Conservation (phyloP, 2,797 vertebrate species). For the Xiphophorus birchmanni region DNA sequence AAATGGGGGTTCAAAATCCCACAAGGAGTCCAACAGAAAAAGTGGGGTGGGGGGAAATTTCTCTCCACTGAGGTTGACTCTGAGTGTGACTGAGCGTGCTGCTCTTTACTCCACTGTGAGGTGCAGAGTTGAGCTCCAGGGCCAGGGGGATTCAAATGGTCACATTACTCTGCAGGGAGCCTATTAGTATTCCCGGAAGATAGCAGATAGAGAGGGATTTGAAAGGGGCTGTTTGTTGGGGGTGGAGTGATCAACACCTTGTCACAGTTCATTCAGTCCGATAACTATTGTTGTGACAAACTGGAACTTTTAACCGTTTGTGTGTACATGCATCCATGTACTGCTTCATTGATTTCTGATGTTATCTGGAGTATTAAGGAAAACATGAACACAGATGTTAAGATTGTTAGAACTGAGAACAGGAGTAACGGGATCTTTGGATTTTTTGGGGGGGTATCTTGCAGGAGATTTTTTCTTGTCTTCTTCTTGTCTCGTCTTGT, state of each 20-base stretch:
- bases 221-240: background rate
- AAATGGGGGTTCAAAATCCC: conserved; percentile 58
- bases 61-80: conserved; percentile 38
- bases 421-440: background rate
- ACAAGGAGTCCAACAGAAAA: conserved; percentile 41
- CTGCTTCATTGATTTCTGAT: background rate
- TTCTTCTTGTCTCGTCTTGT: background rate
- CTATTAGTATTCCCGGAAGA: conserved; percentile 85
- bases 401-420: background rate
- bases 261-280: conserved; percentile 85
- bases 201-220: conserved; percentile 50
- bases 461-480: background rate
- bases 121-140: conserved; percentile 76
- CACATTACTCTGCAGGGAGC: conserved; percentile 94
- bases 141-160: conserved; percentile 92
- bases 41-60: conserved; percentile 4
- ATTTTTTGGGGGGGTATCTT: background rate
- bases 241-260: conserved; percentile 76
- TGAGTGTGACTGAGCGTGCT: conserved; percentile 52
- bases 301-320: conserved; percentile 4
- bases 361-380: background rate
- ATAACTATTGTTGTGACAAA: conserved; percentile 41
- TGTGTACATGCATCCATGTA: background rate
- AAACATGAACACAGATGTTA: background rate
- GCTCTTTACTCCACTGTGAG: conserved; percentile 57